Percentiles rank a stretch among this genome's conserved stretches.
Conservation (phyloP, 1,140 invertebrate species). For the Drosophila orosa region DNA sequence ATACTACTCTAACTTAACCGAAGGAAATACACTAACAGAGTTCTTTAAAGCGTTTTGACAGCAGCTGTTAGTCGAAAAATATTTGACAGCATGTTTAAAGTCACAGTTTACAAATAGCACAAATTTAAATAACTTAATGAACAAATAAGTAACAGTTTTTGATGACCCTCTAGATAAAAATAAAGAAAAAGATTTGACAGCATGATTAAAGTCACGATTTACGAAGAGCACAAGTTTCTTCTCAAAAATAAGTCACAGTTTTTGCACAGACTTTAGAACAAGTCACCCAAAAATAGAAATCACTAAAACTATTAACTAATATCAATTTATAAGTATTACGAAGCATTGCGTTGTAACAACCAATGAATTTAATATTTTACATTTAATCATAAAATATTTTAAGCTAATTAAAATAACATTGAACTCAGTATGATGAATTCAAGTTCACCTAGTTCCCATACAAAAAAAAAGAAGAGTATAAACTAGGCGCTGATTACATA, state of each 20-base stretch:
- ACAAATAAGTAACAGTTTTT: no score
- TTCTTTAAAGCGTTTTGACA: neutral
- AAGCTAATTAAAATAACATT: neutral
- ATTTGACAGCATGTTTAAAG: neutral
- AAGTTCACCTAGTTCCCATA: slow-evolving; percentile 9
- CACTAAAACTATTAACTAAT: neutral
- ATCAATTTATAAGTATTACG: neutral
- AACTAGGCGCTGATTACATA: neutral
- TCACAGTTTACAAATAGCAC: neutral
- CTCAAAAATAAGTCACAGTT: neutral
- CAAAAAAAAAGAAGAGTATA: neutral
- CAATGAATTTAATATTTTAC: neutral
- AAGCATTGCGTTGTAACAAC: neutral
- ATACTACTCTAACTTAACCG: neutral
- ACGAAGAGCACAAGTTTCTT: no score
- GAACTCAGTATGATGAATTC: neutral
- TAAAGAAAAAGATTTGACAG: no score
- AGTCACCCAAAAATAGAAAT: no score
- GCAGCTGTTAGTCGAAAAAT: neutral
- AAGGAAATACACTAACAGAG: neutral
- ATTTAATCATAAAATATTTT: neutral
- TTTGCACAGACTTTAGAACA: no score
- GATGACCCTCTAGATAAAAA: no score
- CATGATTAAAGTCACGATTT: no score
- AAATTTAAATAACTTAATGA: no score